Evolutionary conservation across 2,888 invertebrate species (phyloP).

Genomic region (Rotaria sp.): DNA sequence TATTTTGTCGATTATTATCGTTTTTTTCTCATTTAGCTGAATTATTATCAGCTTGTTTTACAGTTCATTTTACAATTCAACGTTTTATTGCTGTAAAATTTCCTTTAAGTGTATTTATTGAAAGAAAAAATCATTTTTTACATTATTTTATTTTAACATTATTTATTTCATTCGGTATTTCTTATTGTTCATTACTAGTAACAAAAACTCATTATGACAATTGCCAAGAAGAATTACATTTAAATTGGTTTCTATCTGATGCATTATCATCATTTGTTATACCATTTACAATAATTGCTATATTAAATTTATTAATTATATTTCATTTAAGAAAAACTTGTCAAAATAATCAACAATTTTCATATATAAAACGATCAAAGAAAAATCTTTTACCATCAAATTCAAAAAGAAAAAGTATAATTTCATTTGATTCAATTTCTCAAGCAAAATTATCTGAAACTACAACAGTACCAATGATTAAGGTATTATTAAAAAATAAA

Average conservation of each 20-base stretch:
- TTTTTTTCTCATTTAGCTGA: constrained; percentile 11
- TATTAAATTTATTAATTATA: constrained; percentile 18
- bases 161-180: background rate
- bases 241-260: constrained; percentile 14
- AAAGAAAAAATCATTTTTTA: background rate
- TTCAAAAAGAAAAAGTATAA: background rate
- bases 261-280: constrained; percentile 4
- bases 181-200: background rate
- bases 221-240: background rate
- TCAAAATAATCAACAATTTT: background rate
- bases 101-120: constrained; percentile 14
- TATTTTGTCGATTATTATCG: background rate
- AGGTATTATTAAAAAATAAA: background rate
- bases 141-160: background rate
- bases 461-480: background rate
- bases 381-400: background rate
- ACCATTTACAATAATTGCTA: background rate
- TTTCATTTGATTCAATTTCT: background rate
- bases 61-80: constrained; percentile 38
- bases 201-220: background rate
- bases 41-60: constrained; percentile 38
- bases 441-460: background rate
- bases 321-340: background rate
- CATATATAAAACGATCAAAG: background rate
- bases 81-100: constrained; percentile 37